These are phyloP conservation scores for Motacilla tschutschensis DNA, from an alignment of 2,113 vertebrate species.

Conservation along the genomic window DNA sequence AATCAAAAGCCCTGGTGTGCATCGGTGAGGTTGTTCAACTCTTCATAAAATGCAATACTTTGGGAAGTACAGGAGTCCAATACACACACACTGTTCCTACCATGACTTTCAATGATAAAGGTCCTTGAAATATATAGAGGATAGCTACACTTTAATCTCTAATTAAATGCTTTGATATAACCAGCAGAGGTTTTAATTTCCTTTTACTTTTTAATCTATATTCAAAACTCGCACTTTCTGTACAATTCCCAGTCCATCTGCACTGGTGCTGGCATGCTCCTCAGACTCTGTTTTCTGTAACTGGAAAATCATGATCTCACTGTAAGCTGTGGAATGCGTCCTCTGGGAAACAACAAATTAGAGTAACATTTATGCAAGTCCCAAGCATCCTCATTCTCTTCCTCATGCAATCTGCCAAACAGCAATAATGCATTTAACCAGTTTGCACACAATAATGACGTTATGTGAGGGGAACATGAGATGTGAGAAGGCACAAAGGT, in stretches of 20 bases:
- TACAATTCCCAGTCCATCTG: neutral
- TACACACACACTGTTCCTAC: accelerated
- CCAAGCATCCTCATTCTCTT: too few species aligned
- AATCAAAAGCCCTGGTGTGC: neutral
- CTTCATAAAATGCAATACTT: neutral
- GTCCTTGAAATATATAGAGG: neutral
- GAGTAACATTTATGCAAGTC: neutral
- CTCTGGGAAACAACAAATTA: neutral
- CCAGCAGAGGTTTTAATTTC: neutral
- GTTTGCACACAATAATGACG: neutral
- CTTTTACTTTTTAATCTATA: neutral
- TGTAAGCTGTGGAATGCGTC: neutral
- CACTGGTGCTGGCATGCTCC: accelerated
- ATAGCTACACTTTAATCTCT: neutral
- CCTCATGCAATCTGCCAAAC: neutral
- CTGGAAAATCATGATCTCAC: neutral
- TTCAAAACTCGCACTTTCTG: accelerated
- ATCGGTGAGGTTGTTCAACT: accelerated
- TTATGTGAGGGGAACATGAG: neutral
- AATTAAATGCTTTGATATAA: neutral
- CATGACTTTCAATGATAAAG: neutral
- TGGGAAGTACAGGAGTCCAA: too few species aligned
- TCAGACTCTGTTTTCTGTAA: accelerated
- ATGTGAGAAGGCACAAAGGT: too few species aligned
- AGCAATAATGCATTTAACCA: neutral